Base-by-base conservation (phyloP, 2,888 invertebrate genomes). In the Hemistola chrysoprasaria region DNA sequence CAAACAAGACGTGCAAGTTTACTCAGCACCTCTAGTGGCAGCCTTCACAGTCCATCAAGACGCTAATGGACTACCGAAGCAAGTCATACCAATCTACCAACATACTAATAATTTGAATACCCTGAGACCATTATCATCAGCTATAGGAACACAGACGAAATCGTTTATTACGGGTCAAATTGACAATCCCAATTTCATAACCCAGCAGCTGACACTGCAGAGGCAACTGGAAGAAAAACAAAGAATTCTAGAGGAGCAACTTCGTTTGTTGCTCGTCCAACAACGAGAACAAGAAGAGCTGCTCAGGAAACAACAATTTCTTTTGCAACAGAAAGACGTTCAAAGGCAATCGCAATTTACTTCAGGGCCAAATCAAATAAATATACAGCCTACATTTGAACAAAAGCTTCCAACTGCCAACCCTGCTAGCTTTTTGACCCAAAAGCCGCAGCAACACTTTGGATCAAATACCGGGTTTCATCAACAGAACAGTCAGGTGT, bases 11-110 rank as follows among this genome's bases (percentile, higher is more conserved):
- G 94, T 95, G 1, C 95, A 95, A 72, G 95, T 96, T 32, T 94
- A 93, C 63, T 92, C 93, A 54, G 95, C 95, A 1, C 95, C 96
- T 0, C 70, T 96, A 42, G 94, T 96, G 0, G 95, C 95, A 1
- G 96, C 96, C 0, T 96, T 96, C 62, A 96, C 96, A 0, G 94
- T 96, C 0, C 95, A 96, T 52, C 93, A 96, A 74, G 95, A 96
- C 65, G 93, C 93, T 51, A 90, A 90, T 16, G 96, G 96, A 0
- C 68, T 92, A n/a, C 95, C 96, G 0, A 93, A 94, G 57, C 94
- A 93, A 71, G 94, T 95, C 0, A 92, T 95, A 33, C 94, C 95
- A 0, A 90, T 95, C 58, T 92, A 90, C 62, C 92, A 92, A 62
- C 87, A 90, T 50, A 73, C 71, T 2, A 78, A 67, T 43, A 59